Evolutionary conservation across 2,797 vertebrate species (phyloP).

Genomic region (Pangasius djambal): DNA sequence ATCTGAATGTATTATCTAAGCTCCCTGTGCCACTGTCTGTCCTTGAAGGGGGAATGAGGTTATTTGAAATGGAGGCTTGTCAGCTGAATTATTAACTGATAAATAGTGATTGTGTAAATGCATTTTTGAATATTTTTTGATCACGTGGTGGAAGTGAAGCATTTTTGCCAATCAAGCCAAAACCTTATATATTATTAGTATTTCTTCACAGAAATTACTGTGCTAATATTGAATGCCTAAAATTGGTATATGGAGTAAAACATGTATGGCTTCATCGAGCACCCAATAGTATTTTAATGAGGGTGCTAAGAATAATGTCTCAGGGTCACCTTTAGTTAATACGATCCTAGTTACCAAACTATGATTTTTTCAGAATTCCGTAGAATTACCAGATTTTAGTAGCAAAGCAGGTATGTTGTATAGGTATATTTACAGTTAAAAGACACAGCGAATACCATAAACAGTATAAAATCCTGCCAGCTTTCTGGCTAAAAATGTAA

Average conservation of each 20-base stretch:
- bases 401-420: not conserved
- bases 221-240: not conserved
- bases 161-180: not conserved
- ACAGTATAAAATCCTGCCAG: not conserved
- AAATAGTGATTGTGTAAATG: not conserved
- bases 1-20: not conserved
- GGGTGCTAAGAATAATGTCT: not conserved
- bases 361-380: not conserved
- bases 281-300: not conserved
- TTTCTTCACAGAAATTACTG: not conserved
- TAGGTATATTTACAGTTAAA: not conserved
- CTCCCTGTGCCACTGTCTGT: not conserved
- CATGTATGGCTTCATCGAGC: not conserved
- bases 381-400: not conserved
- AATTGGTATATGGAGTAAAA: not conserved
- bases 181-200: too few relatives aligned
- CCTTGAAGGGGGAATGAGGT: constrained; percentile 7
- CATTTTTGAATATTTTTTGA: not conserved
- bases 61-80: constrained; percentile 2
- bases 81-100: constrained; percentile 8
- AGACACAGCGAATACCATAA: not conserved
- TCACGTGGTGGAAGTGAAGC: not conserved
- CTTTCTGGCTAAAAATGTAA: not conserved
- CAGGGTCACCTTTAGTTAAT: not conserved
- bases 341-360: not conserved